A percentile compares a stretch with the other conserved stretches of the same genome.
phyloP scores from a whole-genome alignment of 2,888 invertebrate species.

The Graphium colonna region DNA sequence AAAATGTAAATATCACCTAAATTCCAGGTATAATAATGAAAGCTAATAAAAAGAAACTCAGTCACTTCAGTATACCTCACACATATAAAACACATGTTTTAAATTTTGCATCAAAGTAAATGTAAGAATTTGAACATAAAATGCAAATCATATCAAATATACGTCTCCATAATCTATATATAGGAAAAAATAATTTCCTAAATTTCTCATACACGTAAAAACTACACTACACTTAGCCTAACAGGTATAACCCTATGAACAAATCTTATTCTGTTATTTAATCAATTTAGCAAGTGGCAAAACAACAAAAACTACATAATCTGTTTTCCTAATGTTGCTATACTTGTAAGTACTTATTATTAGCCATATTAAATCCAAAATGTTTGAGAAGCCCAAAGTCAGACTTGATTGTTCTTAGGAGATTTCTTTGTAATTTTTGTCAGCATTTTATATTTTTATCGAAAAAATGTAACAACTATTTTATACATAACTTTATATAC shows the following conservation, averaged over 20 bases:
- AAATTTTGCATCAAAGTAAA: too few relatives aligned
- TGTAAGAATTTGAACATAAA: background rate
- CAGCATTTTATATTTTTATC: background rate
- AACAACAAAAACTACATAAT: background rate
- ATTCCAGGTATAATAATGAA: too few relatives aligned
- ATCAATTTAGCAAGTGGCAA: slow-evolving; percentile 2
- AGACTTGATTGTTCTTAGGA: slow-evolving; percentile 15
- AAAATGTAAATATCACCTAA: too few relatives aligned
- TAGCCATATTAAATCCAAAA: slow-evolving; percentile 6
- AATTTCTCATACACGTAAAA: background rate
- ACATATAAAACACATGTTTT: too few relatives aligned
- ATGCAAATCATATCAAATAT: background rate
- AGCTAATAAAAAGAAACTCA: too few relatives aligned
- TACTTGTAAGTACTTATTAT: slow-evolving; percentile 16
- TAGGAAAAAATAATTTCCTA: too few relatives aligned
- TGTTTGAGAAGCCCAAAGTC: slow-evolving; percentile 19
- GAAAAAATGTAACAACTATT: background rate
- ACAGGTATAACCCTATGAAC: background rate
- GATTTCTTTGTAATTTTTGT: slow-evolving; percentile 9
- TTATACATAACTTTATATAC: background rate
- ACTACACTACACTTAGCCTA: too few relatives aligned
- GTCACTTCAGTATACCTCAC: too few relatives aligned
- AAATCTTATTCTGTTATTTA: slow-evolving; percentile 1
- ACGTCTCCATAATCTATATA: too few relatives aligned
- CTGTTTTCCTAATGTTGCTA: background rate